phyloP scores from a whole-genome alignment of 1,140 invertebrate genomes.

The Reticulitermes speratus region DNA sequence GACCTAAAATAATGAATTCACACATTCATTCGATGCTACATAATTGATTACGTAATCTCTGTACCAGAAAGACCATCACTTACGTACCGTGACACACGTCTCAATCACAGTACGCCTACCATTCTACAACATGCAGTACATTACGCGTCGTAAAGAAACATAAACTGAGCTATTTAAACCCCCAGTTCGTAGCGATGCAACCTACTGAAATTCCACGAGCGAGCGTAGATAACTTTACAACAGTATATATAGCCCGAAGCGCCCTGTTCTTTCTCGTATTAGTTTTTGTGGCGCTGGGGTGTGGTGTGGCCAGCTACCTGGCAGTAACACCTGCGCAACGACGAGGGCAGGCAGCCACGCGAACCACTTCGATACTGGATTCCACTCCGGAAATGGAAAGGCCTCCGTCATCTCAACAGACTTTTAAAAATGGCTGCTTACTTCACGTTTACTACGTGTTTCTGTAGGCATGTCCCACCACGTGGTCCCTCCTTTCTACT shows the following conservation, averaged over 20 bases:
- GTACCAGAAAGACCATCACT: no score
- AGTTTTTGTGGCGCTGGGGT: neutral
- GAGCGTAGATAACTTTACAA: neutral
- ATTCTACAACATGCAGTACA: no score
- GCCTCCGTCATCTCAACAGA: neutral
- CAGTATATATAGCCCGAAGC: neutral
- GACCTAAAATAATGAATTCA: no score
- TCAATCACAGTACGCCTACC: no score
- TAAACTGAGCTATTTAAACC: no score
- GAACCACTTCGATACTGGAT: neutral
- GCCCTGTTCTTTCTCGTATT: neutral
- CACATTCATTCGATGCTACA: no score
- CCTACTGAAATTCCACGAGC: neutral
- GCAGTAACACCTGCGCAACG: neutral
- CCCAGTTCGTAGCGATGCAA: neutral
- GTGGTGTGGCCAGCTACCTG: neutral
- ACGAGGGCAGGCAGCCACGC: neutral
- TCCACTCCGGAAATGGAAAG: neutral
- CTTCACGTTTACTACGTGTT: neutral
- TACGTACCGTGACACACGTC: no score
- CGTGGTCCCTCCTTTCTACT: no score
- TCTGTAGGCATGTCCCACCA: no score
- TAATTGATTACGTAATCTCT: no score
- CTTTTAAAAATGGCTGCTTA: neutral
- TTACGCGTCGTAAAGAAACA: no score